A percentile compares a stretch with the other conserved stretches of the same genome.
Evolutionary conservation across 2,113 vertebrate species (phyloP).

Genomic region (Nannospalax galili): DNA sequence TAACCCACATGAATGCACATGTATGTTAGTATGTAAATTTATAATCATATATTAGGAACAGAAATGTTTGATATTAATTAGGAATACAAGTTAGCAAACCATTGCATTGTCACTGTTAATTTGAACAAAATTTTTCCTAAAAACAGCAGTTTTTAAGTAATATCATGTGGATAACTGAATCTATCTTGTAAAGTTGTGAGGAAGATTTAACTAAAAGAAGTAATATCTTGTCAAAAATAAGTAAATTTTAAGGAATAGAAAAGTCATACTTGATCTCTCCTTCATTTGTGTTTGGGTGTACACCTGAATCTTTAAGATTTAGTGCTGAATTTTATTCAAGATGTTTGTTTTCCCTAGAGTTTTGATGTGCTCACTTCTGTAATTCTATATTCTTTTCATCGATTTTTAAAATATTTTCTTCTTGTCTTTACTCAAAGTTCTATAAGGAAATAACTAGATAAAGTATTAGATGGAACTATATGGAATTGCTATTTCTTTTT

Average conservation of each 20-base stretch:
- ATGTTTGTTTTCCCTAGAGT: neutral
- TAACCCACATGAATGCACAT: neutral
- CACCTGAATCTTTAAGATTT: neutral
- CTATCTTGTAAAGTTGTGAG: neutral
- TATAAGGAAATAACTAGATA: neutral
- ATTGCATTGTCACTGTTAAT: neutral
- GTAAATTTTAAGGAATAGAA: too few species aligned
- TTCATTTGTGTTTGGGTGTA: neutral
- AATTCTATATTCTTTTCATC: neutral
- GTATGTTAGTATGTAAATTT: neutral
- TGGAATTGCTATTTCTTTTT: neutral
- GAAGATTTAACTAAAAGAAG: neutral
- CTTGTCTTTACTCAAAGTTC: neutral
- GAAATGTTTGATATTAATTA: neutral
- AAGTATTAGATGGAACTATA: neutral
- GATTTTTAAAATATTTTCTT: neutral
- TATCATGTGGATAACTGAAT: neutral
- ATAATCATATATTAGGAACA: neutral
- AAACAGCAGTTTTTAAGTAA: neutral
- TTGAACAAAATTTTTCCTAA: neutral
- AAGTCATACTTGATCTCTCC: neutral
- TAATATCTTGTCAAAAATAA: neutral
- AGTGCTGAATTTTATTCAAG: neutral
- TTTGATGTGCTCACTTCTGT: neutral
- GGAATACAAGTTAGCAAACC: neutral